Conservation (phyloP, 2,888 invertebrate species). For the Philereme vetulata region DNA sequence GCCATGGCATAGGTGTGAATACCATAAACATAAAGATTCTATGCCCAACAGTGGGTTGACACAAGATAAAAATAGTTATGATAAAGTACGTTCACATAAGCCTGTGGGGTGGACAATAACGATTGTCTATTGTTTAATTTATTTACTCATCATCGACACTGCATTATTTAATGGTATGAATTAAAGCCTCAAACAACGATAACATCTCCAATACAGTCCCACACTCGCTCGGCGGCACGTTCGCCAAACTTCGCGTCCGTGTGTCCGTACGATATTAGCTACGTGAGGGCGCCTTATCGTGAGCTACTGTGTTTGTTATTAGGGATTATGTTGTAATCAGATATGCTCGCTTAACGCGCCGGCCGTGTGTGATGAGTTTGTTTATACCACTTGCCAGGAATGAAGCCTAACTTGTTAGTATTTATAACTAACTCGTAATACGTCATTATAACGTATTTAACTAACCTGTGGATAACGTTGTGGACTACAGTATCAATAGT, state of each 20-base stretch:
- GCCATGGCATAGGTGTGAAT: no score
- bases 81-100: no score
- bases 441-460: no score
- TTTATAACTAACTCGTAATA: no score
- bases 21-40: no score
- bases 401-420: constrained; percentile 9
- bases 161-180: constrained; percentile 10
- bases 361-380: constrained; percentile 39
- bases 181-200: constrained; percentile 28
- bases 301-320: constrained; percentile 58
- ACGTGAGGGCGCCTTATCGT: constrained; percentile 57
- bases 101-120: background rate
- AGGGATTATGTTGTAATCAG: constrained; percentile 63
- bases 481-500: no score
- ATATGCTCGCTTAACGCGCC: constrained; percentile 47
- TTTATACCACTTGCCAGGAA: constrained; percentile 16
- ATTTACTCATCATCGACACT: constrained; percentile 1
- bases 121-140: background rate
- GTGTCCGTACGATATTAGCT: constrained; percentile 49
- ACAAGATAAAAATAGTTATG: no score
- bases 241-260: constrained; percentile 39
- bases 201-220: constrained; percentile 22
- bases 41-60: no score
- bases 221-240: constrained; percentile 25
- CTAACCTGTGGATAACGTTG: no score